These are phyloP conservation scores for Pseudococcus viburni DNA, from an alignment of 2,888 invertebrate species.

Conservation along the genomic window DNA sequence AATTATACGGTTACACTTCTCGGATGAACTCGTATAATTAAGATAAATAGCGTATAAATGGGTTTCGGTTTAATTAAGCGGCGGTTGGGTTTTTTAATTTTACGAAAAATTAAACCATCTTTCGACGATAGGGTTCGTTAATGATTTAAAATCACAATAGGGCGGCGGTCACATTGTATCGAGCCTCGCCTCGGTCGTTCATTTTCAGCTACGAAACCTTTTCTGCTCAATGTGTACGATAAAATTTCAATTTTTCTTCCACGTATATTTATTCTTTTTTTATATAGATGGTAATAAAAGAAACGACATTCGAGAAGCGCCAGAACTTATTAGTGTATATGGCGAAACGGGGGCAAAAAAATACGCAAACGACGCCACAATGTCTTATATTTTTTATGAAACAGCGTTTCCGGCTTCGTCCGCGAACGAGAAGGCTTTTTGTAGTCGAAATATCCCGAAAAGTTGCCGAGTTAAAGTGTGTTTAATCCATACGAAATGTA, in stretches of 20 bases:
- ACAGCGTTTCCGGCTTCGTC: constrained; percentile 11
- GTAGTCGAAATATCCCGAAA: constrained; percentile 47
- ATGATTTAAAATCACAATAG: constrained; percentile 5
- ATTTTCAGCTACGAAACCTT: neutral
- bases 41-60: neutral
- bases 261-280: constrained; percentile 36
- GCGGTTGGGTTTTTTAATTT: neutral
- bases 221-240: neutral
- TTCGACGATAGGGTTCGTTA: neutral
- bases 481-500: constrained; percentile 38
- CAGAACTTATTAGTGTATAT: constrained; percentile 11
- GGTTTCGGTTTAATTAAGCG: neutral
- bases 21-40: neutral
- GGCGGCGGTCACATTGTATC: neutral
- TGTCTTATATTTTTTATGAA: constrained; percentile 45
- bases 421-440: constrained; percentile 7
- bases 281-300: neutral
- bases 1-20: neutral
- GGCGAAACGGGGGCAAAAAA: neutral
- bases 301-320: constrained; percentile 15
- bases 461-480: constrained; percentile 47
- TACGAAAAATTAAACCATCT: neutral
- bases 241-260: constrained; percentile 33
- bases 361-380: constrained; percentile 5
- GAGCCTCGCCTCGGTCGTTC: neutral